These are phyloP conservation scores for Chymomyza costata DNA, from an alignment of 1,140 invertebrate species.

Conservation along the genomic window DNA sequence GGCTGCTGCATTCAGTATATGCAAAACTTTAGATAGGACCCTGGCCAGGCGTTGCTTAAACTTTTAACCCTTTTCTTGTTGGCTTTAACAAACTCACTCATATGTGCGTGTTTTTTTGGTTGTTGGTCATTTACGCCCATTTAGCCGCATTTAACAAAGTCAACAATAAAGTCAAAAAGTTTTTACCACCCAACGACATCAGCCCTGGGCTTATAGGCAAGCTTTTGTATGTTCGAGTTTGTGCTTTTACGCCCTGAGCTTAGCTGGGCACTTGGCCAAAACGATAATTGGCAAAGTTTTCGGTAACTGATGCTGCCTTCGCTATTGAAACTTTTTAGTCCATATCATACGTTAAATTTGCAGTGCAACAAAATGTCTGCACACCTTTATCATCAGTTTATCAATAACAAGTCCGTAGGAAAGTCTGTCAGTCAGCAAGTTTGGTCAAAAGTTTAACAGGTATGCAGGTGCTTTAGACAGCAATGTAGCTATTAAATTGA, in stretches of 20 bases:
- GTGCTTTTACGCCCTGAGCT: constrained; percentile 9
- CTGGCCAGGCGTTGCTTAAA: constrained; percentile 36
- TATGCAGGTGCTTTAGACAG: too few relatives aligned
- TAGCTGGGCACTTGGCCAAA: constrained; percentile 2
- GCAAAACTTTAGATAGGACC: not conserved
- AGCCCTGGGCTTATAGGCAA: not conserved
- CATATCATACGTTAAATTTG: constrained; percentile 5
- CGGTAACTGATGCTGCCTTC: not conserved
- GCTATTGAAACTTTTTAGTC: too few relatives aligned
- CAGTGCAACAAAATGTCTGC: not conserved
- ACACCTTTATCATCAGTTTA: constrained; percentile 22
- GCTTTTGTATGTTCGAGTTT: constrained; percentile 1
- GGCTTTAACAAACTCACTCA: constrained; percentile 13
- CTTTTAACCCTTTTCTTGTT: constrained; percentile 40
- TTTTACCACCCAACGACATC: constrained; percentile 9
- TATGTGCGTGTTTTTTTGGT: constrained; percentile 26
- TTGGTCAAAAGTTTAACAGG: too few relatives aligned
- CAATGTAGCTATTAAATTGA: too few relatives aligned
- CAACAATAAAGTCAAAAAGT: constrained; percentile 67
- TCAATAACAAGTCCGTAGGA: constrained; percentile 9
- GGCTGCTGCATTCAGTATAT: too few relatives aligned
- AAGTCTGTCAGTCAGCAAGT: not conserved
- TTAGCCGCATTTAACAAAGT: constrained; percentile 70
- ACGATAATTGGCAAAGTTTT: constrained; percentile 59
- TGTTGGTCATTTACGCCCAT: constrained; percentile 67